phyloP scores from a whole-genome alignment of 1,140 invertebrate species.

The Andrena cerasifolii region DNA sequence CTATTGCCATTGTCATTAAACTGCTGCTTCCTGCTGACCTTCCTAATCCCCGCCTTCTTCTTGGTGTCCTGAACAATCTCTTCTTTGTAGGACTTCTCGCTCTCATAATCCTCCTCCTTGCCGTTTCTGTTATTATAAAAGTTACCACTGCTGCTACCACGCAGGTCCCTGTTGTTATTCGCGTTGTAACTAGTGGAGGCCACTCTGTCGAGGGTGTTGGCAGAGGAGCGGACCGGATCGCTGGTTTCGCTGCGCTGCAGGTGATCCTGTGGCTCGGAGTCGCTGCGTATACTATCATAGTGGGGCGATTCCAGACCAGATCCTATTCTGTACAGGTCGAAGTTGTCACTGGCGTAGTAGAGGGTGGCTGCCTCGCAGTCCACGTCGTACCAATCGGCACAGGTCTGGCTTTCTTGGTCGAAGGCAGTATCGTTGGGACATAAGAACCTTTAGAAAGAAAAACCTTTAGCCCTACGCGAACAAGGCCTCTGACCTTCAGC shows the following conservation, averaged over 20 bases:
- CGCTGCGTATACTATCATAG: slow-evolving; percentile 81
- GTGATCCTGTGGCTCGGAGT: slow-evolving; percentile 89
- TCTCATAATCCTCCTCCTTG: slow-evolving; percentile 84
- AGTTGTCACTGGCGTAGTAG: slow-evolving; percentile 91
- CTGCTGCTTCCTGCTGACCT: slow-evolving; percentile 77
- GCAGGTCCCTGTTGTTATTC: slow-evolving; percentile 80
- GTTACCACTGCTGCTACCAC: slow-evolving; percentile 86
- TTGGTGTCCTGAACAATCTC: slow-evolving; percentile 75
- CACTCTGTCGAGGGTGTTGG: slow-evolving; percentile 73
- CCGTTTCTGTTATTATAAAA: slow-evolving; percentile 87
- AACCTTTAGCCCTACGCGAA: too few species aligned
- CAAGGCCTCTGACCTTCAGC: too few species aligned
- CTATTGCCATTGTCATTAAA: slow-evolving; percentile 65
- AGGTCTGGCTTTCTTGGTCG: slow-evolving; percentile 95
- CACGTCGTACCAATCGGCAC: slow-evolving; percentile 94
- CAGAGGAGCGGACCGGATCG: slow-evolving; percentile 81
- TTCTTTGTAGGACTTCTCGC: slow-evolving; percentile 79
- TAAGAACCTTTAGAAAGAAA: slow-evolving; percentile 88
- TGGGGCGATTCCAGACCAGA: slow-evolving; percentile 83
- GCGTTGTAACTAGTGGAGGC: slow-evolving; percentile 70
- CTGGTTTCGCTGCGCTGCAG: slow-evolving; percentile 90
- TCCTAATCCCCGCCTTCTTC: slow-evolving; percentile 77
- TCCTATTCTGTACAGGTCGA: slow-evolving; percentile 91
- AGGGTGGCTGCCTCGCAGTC: slow-evolving; percentile 91
- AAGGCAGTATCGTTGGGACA: slow-evolving; percentile 96